Percentiles rank a stretch among this genome's conserved stretches.
Evolutionary conservation across 2,797 vertebrate species (phyloP).

Genomic region (Melanotaenia boesemani): DNA sequence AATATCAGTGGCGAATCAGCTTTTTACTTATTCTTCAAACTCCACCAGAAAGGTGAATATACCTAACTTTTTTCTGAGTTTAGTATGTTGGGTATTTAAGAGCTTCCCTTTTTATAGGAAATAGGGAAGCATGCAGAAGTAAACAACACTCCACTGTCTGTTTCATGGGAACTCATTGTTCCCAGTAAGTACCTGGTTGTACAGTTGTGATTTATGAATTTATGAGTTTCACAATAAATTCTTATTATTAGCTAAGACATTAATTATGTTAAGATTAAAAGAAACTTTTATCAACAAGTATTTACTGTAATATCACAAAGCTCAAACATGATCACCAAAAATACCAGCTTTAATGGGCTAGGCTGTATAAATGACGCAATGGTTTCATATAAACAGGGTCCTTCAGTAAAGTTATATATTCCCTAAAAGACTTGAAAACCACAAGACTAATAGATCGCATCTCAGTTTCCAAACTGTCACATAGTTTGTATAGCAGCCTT

Average conservation of each 20-base stretch:
- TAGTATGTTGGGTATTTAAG: background rate
- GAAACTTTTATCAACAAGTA: background rate
- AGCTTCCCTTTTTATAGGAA: background rate
- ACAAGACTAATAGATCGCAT: no score
- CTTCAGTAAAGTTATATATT: background rate
- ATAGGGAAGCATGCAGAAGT: background rate
- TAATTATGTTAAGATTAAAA: background rate
- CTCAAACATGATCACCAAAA: background rate
- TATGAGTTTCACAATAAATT: background rate
- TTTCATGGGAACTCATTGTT: background rate
- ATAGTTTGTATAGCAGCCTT: background rate
- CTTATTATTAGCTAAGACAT: background rate
- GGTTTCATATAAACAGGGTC: background rate
- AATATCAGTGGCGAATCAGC: no score
- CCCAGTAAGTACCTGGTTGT: background rate
- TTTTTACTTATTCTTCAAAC: no score
- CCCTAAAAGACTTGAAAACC: background rate
- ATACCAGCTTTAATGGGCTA: background rate
- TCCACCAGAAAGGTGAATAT: no score
- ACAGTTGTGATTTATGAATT: background rate
- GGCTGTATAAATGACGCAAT: background rate
- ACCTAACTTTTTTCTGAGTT: background rate
- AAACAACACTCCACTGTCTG: background rate
- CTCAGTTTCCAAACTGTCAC: background rate
- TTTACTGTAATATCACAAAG: background rate